Percentiles rank a stretch among this genome's conserved stretches.
phyloP scores from a whole-genome alignment of 1,140 invertebrate species.

The Megathymus violae region DNA sequence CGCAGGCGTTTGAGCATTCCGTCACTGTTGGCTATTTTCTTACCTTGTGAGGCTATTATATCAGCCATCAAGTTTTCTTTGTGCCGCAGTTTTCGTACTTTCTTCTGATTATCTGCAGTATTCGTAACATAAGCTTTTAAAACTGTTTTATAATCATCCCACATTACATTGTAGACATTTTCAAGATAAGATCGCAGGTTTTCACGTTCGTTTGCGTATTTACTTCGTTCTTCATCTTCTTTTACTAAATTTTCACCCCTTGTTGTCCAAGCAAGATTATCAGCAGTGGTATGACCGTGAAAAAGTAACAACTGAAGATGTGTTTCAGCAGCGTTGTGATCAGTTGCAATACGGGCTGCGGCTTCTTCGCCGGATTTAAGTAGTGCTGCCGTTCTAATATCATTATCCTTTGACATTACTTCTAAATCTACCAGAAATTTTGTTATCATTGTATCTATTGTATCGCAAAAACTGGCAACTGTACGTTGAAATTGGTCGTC shows the following conservation, averaged over 20 bases:
- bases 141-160: conserved; percentile 76
- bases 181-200: conserved; percentile 69
- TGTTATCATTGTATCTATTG: conserved; percentile 71
- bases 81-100: conserved; percentile 65
- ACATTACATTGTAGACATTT: conserved; percentile 63
- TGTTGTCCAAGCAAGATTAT: conserved; percentile 68
- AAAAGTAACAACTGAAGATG: conserved; percentile 70
- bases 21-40: conserved; percentile 73
- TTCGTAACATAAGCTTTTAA: conserved; percentile 63
- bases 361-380: conserved; percentile 61
- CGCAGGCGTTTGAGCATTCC: conserved; percentile 62
- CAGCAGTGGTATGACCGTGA: conserved; percentile 66
- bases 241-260: conserved; percentile 74
- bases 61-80: conserved; percentile 79
- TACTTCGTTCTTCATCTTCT: conserved; percentile 70
- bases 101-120: conserved; percentile 74
- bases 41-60: conserved; percentile 73
- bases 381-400: conserved; percentile 54
- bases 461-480: conserved; percentile 70
- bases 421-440: conserved; percentile 73
- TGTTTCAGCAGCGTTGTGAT: conserved; percentile 71
- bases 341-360: conserved; percentile 48
- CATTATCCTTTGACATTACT: conserved; percentile 59
- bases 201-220: conserved; percentile 64
- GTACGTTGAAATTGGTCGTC: conserved; percentile 76